Percentiles rank a stretch among this genome's conserved stretches.
phyloP scores from a whole-genome alignment of 1,140 invertebrate genomes.

The Anastrepha obliqua region DNA sequence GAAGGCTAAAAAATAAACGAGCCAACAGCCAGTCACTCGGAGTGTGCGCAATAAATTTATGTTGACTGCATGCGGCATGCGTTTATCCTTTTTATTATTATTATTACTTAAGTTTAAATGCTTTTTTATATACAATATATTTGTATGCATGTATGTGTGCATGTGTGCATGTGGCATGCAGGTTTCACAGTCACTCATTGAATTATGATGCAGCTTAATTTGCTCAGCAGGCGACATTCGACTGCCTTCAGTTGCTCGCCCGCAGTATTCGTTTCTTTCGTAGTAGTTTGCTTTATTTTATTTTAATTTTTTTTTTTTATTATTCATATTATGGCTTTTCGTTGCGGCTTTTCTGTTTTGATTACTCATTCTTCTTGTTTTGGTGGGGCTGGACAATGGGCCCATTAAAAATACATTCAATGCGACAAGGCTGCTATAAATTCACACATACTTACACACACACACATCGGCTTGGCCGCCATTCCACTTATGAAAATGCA shows the following conservation, averaged over 20 bases:
- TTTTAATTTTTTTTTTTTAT: background rate
- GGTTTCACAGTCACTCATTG: background rate
- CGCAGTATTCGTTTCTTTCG: background rate
- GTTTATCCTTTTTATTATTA: background rate
- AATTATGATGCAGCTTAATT: constrained; percentile 43
- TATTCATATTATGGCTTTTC: background rate
- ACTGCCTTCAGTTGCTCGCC: background rate
- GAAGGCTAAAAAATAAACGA: background rate
- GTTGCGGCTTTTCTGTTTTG: background rate
- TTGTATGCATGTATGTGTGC: background rate
- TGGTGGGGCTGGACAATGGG: constrained; percentile 20
- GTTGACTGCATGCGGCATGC: constrained; percentile 36
- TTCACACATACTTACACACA: background rate
- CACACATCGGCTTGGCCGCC: too few relatives aligned
- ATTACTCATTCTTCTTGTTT: background rate
- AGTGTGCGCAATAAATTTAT: constrained; percentile 43
- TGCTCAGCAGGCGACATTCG: background rate
- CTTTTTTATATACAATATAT: background rate
- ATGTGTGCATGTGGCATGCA: background rate
- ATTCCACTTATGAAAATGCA: background rate
- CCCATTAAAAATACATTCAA: constrained; percentile 30
- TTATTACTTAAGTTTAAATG: constrained; percentile 35
- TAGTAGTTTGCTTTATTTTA: background rate
- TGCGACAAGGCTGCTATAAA: constrained; percentile 8
- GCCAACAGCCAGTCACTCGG: background rate